Conservation (phyloP, 1,140 invertebrate species). For the Odontomachus brunneus region DNA sequence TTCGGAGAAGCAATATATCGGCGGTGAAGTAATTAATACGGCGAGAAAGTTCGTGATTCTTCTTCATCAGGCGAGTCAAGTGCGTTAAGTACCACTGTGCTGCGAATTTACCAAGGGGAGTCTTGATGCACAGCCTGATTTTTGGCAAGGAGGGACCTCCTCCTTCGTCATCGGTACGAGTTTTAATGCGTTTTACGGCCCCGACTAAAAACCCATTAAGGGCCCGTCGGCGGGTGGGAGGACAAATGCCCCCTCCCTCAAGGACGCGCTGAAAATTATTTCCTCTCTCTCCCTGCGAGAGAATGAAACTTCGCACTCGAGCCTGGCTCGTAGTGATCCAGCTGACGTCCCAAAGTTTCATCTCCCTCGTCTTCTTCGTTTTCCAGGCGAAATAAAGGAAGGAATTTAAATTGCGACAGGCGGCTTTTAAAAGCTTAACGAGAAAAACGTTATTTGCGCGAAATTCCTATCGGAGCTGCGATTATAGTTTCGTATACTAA, state of each 20-base stretch:
- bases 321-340: conserved; percentile 29
- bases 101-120: conserved; percentile 65
- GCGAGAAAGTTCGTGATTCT: conserved; percentile 29
- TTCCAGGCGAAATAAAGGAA: conserved; percentile 41
- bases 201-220: conserved; percentile 82
- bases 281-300: conserved; percentile 64
- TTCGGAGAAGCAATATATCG: conserved; percentile 29
- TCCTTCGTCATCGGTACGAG: conserved; percentile 80
- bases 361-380: conserved; percentile 47
- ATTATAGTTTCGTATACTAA: conserved; percentile 1
- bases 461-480: conserved; percentile 16
- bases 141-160: conserved; percentile 80
- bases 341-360: conserved; percentile 49
- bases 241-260: conserved; percentile 75
- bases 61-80: conserved; percentile 12
- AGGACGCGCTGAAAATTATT: conserved; percentile 73
- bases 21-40: conserved; percentile 34
- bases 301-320: conserved; percentile 60
- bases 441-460: conserved; percentile 40
- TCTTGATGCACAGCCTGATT: conserved; percentile 78
- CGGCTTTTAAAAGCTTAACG: conserved; percentile 43
- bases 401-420: conserved; percentile 54
- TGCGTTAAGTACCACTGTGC: conserved; percentile 76
- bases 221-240: conserved; percentile 74
- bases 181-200: conserved; percentile 83